Evolutionary conservation across 2,888 invertebrate species (phyloP).

Genomic region (Caenorhabditis afra): DNA sequence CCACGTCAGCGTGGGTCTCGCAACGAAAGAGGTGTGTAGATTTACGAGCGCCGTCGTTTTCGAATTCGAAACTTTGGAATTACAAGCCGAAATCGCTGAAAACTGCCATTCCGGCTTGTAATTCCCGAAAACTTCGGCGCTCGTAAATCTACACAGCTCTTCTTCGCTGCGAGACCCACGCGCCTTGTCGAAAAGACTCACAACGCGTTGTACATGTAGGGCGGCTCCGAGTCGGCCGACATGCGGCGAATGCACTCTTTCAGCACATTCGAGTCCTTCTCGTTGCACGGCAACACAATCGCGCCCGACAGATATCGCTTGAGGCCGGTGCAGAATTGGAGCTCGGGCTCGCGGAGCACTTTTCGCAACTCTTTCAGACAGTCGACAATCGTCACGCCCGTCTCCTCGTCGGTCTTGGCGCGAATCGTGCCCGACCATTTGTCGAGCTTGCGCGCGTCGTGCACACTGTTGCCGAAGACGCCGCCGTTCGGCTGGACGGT

Average conservation of each 20-base stretch:
- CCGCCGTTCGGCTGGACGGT: constrained; percentile 61
- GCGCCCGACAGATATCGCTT: constrained; percentile 68
- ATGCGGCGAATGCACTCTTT: constrained; percentile 59
- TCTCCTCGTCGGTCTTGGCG: constrained; percentile 15
- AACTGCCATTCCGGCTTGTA: too few species aligned
- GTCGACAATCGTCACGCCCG: constrained; percentile 51
- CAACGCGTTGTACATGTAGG: constrained; percentile 60
- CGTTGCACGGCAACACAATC: constrained; percentile 67
- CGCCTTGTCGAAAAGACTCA: too few species aligned
- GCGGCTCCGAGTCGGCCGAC: constrained; percentile 41
- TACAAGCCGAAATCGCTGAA: too few species aligned
- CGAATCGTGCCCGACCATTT: constrained; percentile 42
- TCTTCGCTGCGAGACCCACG: too few species aligned
- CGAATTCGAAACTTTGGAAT: too few species aligned
- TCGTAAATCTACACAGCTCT: neutral
- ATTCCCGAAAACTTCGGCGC: too few species aligned
- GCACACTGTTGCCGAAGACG: constrained; percentile 63
- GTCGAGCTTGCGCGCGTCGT: constrained; percentile 55
- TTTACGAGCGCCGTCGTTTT: too few species aligned
- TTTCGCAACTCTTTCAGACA: constrained; percentile 49
- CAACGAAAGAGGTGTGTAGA: too few species aligned
- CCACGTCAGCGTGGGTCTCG: too few species aligned
- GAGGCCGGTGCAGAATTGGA: constrained; percentile 62
- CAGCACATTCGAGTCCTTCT: constrained; percentile 49
- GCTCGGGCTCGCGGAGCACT: constrained; percentile 55